Conservation (phyloP, 2,888 invertebrate genomes). For the Phyllotreta cruciferae region DNA sequence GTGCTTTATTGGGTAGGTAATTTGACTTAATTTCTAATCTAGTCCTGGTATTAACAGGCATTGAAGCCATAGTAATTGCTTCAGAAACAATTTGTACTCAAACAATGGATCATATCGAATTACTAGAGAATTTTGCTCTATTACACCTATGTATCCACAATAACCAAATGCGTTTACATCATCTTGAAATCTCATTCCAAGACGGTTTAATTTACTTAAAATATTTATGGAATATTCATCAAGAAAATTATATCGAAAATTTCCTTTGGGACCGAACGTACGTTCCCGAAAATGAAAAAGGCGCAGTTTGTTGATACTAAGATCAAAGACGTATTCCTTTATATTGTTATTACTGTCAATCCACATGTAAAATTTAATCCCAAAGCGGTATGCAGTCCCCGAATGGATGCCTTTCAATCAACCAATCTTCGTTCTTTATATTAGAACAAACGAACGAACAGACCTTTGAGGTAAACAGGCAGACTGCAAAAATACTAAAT, state of each 20-base stretch:
- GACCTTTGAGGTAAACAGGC: constrained; percentile 56
- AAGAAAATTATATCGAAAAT: constrained; percentile 14
- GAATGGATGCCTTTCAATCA: constrained; percentile 56
- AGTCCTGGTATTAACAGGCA: constrained; percentile 8
- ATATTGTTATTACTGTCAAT: constrained; percentile 62
- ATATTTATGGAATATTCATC: too few relatives aligned
- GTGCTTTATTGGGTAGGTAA: constrained; percentile 7
- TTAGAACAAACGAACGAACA: constrained; percentile 56
- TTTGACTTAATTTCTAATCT: constrained; percentile 9
- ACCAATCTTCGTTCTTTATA: constrained; percentile 58
- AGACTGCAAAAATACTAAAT: constrained; percentile 52
- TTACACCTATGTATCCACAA: too few relatives aligned
- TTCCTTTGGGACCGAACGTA: constrained; percentile 32
- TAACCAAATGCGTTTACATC: too few relatives aligned
- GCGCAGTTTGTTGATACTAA: constrained; percentile 56
- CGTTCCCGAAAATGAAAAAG: constrained; percentile 32
- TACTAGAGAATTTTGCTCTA: background rate
- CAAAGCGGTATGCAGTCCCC: constrained; percentile 50
- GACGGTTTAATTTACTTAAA: too few relatives aligned
- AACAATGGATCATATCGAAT: constrained; percentile 8
- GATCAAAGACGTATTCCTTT: constrained; percentile 59
- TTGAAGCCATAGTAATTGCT: constrained; percentile 13
- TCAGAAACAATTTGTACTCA: constrained; percentile 17
- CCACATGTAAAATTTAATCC: constrained; percentile 62
- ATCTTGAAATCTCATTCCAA: too few relatives aligned